Conservation (phyloP, 2,888 invertebrate genomes). For the Tryphoninae sp. region DNA sequence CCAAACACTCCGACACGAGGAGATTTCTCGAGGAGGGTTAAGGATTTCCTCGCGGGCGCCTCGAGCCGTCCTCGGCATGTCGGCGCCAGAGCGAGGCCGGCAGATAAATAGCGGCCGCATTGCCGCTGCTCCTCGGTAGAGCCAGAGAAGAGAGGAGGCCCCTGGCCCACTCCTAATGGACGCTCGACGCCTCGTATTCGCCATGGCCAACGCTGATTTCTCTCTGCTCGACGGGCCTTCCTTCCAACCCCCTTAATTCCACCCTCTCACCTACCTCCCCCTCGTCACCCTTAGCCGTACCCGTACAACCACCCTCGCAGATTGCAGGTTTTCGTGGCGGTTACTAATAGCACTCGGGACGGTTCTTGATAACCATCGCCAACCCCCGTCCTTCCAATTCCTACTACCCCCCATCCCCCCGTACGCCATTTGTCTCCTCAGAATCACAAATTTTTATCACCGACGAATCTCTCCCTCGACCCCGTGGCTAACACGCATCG, state of each 20-base stretch:
- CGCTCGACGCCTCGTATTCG: slow-evolving; percentile 63
- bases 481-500: slow-evolving; percentile 51
- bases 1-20: slow-evolving; percentile 49
- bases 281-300: slow-evolving; percentile 10
- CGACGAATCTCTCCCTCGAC: slow-evolving; percentile 51
- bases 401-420: slow-evolving; percentile 27
- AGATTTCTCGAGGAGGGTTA: slow-evolving; percentile 55
- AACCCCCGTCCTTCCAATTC: slow-evolving; percentile 37
- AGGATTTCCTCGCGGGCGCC: slow-evolving; percentile 63
- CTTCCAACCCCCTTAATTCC: no score
- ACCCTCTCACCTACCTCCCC: no score
- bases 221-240: slow-evolving; percentile 64
- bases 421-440: slow-evolving; percentile 62
- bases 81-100: slow-evolving; percentile 62
- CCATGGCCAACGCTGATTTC: slow-evolving; percentile 71
- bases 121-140: slow-evolving; percentile 7
- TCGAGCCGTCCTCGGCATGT: slow-evolving; percentile 64
- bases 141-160: slow-evolving; percentile 35
- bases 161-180: slow-evolving; percentile 58
- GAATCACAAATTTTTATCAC: slow-evolving; percentile 65
- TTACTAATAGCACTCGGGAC: slow-evolving; percentile 75
- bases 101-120: slow-evolving; percentile 62
- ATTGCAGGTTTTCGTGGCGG: slow-evolving; percentile 76
- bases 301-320: slow-evolving; percentile 65
- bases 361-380: slow-evolving; percentile 66